A percentile compares a stretch with the other conserved stretches of the same genome.
Conservation (phyloP, 2,113 vertebrate species). For the Myotis yumanensis region DNA sequence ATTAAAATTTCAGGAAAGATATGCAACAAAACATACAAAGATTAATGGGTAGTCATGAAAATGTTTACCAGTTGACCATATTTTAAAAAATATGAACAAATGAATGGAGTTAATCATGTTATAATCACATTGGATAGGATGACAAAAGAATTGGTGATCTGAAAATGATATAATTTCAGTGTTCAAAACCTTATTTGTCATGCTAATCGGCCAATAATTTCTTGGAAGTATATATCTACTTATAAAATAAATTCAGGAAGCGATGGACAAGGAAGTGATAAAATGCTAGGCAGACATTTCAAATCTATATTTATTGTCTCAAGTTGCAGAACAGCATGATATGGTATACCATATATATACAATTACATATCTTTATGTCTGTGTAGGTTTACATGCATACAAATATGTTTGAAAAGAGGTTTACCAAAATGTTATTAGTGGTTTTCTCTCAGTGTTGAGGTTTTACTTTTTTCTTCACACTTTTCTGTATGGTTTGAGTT, state of each 20-base stretch:
- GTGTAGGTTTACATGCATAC: neutral
- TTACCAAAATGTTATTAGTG: conserved; percentile 43
- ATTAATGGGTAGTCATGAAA: neutral
- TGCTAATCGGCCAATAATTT: neutral
- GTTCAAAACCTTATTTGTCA: conserved; percentile 25
- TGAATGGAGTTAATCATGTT: conserved; percentile 26
- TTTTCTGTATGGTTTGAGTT: conserved; percentile 30
- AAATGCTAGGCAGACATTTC: neutral
- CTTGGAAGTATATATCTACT: conserved; percentile 10
- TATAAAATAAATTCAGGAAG: conserved; percentile 46
- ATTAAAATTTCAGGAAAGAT: conserved; percentile 9
- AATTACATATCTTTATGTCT: conserved; percentile 46
- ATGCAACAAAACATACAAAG: neutral
- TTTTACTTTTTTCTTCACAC: neutral
- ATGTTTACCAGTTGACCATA: neutral
- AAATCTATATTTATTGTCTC: conserved; percentile 27
- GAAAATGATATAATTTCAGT: conserved; percentile 22
- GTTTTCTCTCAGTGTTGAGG: conserved; percentile 1
- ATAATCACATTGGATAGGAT: neutral
- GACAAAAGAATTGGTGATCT: conserved; percentile 24
- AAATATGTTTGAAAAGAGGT: conserved; percentile 26
- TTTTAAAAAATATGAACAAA: conserved; percentile 32
- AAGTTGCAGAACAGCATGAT: neutral
- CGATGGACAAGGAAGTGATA: neutral
- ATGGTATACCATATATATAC: neutral